Evolutionary conservation across 2,888 invertebrate species (phyloP), one percentile per base, ranked within the genome.

Genomic region (Heliconius ismenius): DNA sequence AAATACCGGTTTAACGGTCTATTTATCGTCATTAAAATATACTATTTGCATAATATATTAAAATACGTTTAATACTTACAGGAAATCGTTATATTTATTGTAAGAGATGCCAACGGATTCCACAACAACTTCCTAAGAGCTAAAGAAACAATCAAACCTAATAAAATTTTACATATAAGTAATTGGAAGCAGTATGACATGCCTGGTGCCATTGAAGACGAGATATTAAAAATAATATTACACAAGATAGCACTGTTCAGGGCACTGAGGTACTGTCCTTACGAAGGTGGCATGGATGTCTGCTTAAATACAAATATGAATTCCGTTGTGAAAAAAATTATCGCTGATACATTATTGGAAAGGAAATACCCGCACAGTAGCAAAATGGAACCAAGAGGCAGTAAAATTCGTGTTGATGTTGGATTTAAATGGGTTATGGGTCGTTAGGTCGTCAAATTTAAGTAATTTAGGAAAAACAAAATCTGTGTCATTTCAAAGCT

Each of bases 141-240:
- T 32, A 6, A 6, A 21, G 3, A 9, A 26, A 6, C 60, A 43
- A 73, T 43, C 21, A 39, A 72, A 1, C 26, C 58, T 39, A 64
- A 70, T 9, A 49, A 74, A 43, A 58, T 39, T 24, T 78, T 79
- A 10, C 79, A 81, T 36, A 81, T 86, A 26, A 82, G 76, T 0
- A 85, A 86, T 54, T 87, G 86, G 86, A 11, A 75, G 0, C 4
- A 79, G 6, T 86, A 84, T 74, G 75, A 81, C n/a, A 63, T 86
- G 49, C 84, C 84, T 0, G 21, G 75, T 9, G 69, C 82, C 43
- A 54, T 86, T 6, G 68, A 79, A 15, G 58, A 43, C 10, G 58
- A 49, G 3, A 72, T 62, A 49, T 39, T 80, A 28, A 68, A 76
- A 39, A 63, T 72, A 36, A 79, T 80, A 65, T 68, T 79, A 60